phyloP scores from a whole-genome alignment of 1,140 invertebrate genomes.

The Drosophila hydei region DNA sequence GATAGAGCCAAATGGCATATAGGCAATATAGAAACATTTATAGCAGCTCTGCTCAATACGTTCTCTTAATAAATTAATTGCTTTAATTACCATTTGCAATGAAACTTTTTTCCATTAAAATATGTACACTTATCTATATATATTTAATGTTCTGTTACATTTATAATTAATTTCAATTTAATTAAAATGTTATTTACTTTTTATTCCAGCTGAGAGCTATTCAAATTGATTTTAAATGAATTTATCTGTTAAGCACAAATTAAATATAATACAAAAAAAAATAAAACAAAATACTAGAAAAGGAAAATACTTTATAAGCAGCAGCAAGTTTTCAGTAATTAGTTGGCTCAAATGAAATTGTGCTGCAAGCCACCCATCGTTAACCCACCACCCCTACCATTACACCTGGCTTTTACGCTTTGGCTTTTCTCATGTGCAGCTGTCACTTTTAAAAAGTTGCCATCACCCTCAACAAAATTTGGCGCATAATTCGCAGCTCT shows the following conservation, averaged over 20 bases:
- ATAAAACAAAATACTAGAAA: slow-evolving; percentile 13
- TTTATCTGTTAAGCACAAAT: not conserved
- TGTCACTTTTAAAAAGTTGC: slow-evolving; percentile 79
- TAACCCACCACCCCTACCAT: not conserved
- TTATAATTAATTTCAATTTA: slow-evolving; percentile 12
- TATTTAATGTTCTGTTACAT: not conserved
- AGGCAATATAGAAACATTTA: too few relatives aligned
- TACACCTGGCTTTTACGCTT: slow-evolving; percentile 7
- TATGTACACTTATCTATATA: not conserved
- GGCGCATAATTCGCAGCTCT: slow-evolving; percentile 57
- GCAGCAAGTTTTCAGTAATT: slow-evolving; percentile 69
- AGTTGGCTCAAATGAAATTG: slow-evolving; percentile 68
- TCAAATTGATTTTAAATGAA: slow-evolving; percentile 5
- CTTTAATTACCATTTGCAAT: slow-evolving; percentile 12
- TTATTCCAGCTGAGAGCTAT: not conserved
- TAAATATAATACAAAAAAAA: not conserved
- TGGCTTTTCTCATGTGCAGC: slow-evolving; percentile 57
- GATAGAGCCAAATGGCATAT: too few relatives aligned
- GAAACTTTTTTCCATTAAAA: slow-evolving; percentile 9
- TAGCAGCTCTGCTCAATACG: not conserved
- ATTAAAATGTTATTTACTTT: slow-evolving; percentile 16
- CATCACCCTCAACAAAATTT: slow-evolving; percentile 37
- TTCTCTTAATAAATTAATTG: not conserved
- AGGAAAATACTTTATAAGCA: slow-evolving; percentile 47
- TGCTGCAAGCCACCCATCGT: not conserved